A percentile compares a stretch with the other conserved stretches of the same genome.
Conservation (phyloP, 30 jellyfish, hydroid and myxozoan species). For the Chrysaora quinquecirrha region DNA sequence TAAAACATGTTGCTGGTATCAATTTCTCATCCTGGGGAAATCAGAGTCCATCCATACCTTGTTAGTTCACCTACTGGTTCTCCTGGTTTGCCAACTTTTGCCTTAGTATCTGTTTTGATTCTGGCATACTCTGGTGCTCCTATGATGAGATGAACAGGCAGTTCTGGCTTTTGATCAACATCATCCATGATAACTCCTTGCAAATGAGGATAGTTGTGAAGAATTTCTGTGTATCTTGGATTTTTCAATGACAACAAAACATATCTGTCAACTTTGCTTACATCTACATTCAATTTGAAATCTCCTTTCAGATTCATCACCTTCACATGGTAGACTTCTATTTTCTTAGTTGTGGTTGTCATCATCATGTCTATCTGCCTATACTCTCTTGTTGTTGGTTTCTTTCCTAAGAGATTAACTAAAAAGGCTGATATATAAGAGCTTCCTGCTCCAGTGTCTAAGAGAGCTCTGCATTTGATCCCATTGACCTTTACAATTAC, state of each 20-base stretch:
- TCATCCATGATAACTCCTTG: slow-evolving; percentile 44
- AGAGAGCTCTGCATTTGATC: slow-evolving; percentile 63
- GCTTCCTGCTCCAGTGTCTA: slow-evolving; percentile 80
- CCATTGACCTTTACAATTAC: slow-evolving; percentile 60
- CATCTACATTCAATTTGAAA: slow-evolving; percentile 43
- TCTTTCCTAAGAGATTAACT: slow-evolving; percentile 17
- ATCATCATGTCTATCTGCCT: slow-evolving; percentile 73
- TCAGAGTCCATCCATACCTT: slow-evolving; percentile 18
- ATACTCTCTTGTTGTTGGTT: slow-evolving; percentile 55
- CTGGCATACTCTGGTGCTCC: neutral
- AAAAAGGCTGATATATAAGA: slow-evolving; percentile 66
- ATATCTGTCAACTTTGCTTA: slow-evolving; percentile 61
- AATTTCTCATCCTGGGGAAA: slow-evolving; percentile 28
- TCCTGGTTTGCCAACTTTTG: slow-evolving; percentile 14
- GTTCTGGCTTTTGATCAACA: neutral
- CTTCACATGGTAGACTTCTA: slow-evolving; percentile 51
- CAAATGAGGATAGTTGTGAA: slow-evolving; percentile 34
- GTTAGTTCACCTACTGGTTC: slow-evolving; percentile 46
- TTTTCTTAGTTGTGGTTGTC: slow-evolving; percentile 38
- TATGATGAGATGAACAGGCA: neutral
- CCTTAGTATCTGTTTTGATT: neutral
- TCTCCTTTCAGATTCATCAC: slow-evolving; percentile 35
- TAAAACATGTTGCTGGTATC: slow-evolving; percentile 4
- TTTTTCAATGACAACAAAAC: slow-evolving; percentile 36
- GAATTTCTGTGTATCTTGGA: slow-evolving; percentile 30